Conservation (phyloP, 2,888 invertebrate species). For the Adelognathus sp. region DNA sequence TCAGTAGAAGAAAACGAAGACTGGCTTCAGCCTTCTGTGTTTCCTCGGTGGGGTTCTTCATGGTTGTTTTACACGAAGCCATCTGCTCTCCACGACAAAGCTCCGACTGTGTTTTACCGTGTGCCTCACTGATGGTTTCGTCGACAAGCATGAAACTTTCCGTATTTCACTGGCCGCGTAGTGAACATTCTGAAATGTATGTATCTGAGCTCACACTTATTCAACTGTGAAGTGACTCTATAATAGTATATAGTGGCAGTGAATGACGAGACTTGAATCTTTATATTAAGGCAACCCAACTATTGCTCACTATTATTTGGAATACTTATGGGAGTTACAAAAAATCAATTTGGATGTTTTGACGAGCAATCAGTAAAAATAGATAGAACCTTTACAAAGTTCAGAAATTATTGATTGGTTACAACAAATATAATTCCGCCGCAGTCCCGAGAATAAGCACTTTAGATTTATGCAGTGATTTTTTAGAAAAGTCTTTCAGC, state of each 20-base stretch:
- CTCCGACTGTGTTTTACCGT: conserved; percentile 12
- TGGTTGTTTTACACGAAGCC: conserved; percentile 50
- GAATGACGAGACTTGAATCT: background rate
- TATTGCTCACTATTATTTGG: too few species aligned
- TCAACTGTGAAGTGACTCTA: background rate
- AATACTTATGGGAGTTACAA: too few species aligned
- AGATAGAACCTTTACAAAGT: too few species aligned
- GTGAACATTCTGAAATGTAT: background rate
- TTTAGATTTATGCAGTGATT: too few species aligned
- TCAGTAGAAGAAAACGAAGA: background rate
- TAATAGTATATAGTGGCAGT: background rate
- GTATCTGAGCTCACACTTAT: background rate
- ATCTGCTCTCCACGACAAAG: conserved; percentile 59
- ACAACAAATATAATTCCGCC: too few species aligned
- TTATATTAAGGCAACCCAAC: too few species aligned
- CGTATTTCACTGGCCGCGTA: background rate
- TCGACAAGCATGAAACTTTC: background rate
- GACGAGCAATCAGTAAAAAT: too few species aligned
- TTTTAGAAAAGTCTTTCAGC: too few species aligned
- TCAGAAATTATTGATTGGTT: too few species aligned
- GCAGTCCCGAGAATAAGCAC: too few species aligned
- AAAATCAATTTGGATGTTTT: too few species aligned
- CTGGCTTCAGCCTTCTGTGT: background rate
- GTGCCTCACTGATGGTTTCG: background rate
- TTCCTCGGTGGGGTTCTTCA: conserved; percentile 47